phyloP scores from a whole-genome alignment of 2,113 vertebrate genomes.

The Anguilla rostrata region DNA sequence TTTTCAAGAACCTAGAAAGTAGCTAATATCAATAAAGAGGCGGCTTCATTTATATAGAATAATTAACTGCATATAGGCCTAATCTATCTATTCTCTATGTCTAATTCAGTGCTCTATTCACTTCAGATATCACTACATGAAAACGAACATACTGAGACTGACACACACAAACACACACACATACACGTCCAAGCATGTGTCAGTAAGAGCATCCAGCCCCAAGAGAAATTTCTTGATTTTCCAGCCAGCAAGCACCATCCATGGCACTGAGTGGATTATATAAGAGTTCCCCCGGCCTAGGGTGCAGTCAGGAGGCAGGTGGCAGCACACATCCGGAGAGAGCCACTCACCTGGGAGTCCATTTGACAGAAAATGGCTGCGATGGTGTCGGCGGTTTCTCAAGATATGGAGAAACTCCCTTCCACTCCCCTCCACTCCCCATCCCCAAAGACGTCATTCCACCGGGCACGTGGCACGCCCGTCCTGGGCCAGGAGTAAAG shows the following conservation, averaged over 20 bases:
- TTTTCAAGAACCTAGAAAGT: too few species aligned
- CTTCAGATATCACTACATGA: neutral
- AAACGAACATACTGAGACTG: neutral
- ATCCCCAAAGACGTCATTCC: neutral
- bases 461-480: neutral
- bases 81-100: too few species aligned
- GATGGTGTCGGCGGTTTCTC: neutral
- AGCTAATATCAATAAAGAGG: too few species aligned
- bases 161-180: neutral
- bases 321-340: neutral
- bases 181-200: constrained; percentile 17
- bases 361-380: neutral
- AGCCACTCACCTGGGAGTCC: neutral
- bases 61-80: too few species aligned
- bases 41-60: too few species aligned
- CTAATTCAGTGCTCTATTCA: too few species aligned
- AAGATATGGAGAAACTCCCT: neutral
- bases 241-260: constrained; percentile 1
- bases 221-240: neutral
- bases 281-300: neutral
- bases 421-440: neutral
- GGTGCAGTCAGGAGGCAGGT: neutral
- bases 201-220: neutral
- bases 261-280: neutral
- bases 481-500: neutral